Base-by-base conservation (phyloP, 2,113 vertebrate genomes). In the Plecturocebus donacophilus region DNA sequence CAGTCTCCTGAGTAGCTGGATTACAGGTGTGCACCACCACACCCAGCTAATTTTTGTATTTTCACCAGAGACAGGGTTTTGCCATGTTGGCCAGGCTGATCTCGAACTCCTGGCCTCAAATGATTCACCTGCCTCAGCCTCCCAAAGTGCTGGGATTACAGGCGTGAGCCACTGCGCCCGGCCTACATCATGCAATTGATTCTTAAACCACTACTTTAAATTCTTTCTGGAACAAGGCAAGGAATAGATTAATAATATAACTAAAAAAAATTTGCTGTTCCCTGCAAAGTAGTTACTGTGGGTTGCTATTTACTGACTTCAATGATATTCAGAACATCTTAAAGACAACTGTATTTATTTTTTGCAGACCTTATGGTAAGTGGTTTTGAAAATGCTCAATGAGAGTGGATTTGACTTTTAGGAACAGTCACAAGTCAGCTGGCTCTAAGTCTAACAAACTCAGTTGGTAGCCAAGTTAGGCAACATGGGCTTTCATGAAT, bases 131-230 rank as follows among this genome's bases (percentile, higher is more conserved):
- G 27, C 61, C 61, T 64, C 12, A 2, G 61, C 12, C 12, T 64
- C 61, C 27, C 61, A 30, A 61, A 64, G 61, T 64, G 27, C 61
- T 64, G 27, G 27, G 12, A 64, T 64, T 64, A 14, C 27, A 64
- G 61, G 25, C 12, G 13, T 64, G 61, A 64, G 27, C 61, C 61
- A 30, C 61, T 30, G 61, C 5, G 12, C 61, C 27, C 27, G 4
- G 61, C 27, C 61, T 64, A 64, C 61, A 64, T 64, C 27, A 64
- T 13, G 61, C 61, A 40, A 45, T 14, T 30, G 38, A 68, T 81
- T 82, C 64, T 91, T 97, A 90, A 95, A 54, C 25, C 76, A 45
- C 5, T 38, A 80, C 14, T 91, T 92, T 71, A 87, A 92, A 84
- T 70, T 23, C 30, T 82, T 94, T 92, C 86, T 93, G 71, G 56